Percentiles rank a stretch among this genome's conserved stretches.
Conservation (phyloP, 2,888 invertebrate genomes). For the Tachystola acroxantha region DNA sequence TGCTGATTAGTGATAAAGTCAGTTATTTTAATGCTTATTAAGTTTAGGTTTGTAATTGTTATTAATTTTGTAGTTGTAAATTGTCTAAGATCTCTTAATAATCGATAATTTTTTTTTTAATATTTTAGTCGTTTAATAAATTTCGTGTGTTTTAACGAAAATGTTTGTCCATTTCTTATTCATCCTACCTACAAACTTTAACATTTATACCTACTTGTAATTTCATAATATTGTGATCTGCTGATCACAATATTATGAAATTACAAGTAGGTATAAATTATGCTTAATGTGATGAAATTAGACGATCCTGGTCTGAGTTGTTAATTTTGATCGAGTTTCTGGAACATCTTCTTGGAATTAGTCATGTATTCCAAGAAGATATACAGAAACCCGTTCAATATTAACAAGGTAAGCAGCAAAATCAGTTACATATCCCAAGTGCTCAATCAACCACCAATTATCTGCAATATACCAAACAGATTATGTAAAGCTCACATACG, state of each 20-base stretch:
- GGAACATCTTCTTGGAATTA: too few species aligned
- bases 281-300: too few species aligned
- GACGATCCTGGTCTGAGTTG: too few species aligned
- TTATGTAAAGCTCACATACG: background rate
- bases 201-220: background rate
- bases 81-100: background rate
- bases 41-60: background rate
- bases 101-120: background rate
- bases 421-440: too few species aligned
- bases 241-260: background rate
- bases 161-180: background rate
- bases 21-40: constrained; percentile 1
- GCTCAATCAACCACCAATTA: too few species aligned
- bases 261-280: background rate
- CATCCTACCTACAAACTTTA: too few species aligned
- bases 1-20: background rate
- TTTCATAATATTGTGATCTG: background rate
- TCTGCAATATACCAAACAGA: background rate
- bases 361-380: too few species aligned
- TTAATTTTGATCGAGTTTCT: too few species aligned
- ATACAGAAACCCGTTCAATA: too few species aligned
- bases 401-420: too few species aligned
- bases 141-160: background rate
- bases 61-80: background rate
- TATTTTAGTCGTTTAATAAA: constrained; percentile 1